Base-by-base conservation (phyloP, 2,797 vertebrate genomes). In the Crenuchus spilurus region DNA sequence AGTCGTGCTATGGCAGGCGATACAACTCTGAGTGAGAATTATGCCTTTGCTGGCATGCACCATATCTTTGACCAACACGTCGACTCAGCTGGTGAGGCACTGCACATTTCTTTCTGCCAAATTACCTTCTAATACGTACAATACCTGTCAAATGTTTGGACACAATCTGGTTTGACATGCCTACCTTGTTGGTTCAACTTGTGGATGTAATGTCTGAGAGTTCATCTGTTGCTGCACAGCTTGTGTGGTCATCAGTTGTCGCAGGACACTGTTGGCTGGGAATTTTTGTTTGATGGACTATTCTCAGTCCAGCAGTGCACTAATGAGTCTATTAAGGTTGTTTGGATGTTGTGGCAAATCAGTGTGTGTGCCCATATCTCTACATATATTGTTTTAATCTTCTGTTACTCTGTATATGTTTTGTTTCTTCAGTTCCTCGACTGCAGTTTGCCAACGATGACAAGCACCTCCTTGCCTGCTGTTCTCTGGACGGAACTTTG, bases 31-130 rank as follows among this genome's bases (percentile, higher is more conserved):
- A 96, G 96, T 44, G 96, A 98, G 89, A 98, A 98, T 80, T 98
- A 98, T 24, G 96, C 96, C 33, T 98, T 98, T 68, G 96, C 96
- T 1, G 96, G 96, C 75, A 98, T 98, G 94, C 95, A 96, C 84
- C 96, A 98, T 82, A 95, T 98, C 84, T 98, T 98, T 58, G 96
- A 98, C 88, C 96, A 98, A 81, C 96, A 98, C n/a, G 94, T 94
- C 3, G 96, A 97, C 81, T 94, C 94, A 41, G 96, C 95, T 55
- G 96, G 96, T 97, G 67, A 90, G 86, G 33, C 60, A 20, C 9
- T 55, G 16, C 8, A 24, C 20, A 31, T 24, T 16, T 30, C 35
- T 37, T 37, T 41, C 20, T 41, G 8, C 58, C 16, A 20, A 20
- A 26, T 61, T 61, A 41, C 9, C 2, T 33, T 35, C 16, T 39